Percentiles rank a stretch among this genome's conserved stretches.
Conservation (phyloP, 2,113 vertebrate genomes). For the Podarcis muralis region DNA sequence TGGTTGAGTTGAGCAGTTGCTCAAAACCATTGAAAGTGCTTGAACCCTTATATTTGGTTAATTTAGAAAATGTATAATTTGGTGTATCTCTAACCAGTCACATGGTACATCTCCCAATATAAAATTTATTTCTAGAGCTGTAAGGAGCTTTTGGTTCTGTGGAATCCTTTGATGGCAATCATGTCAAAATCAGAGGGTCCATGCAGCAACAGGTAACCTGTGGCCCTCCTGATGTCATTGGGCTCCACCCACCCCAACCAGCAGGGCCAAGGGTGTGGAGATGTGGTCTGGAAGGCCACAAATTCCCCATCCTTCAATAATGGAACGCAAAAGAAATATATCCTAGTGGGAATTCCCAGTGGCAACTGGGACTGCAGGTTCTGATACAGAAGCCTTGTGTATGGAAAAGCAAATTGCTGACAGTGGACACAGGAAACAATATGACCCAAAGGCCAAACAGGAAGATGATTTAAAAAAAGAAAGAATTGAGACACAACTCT, state of each 20-base stretch:
- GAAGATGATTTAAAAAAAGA: not conserved
- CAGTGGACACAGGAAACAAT: not conserved
- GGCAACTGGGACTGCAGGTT: not conserved
- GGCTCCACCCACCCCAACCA: not conserved
- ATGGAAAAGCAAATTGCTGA: not conserved
- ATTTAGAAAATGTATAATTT: no score
- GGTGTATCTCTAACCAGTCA: no score
- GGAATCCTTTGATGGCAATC: not conserved
- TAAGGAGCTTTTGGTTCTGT: no score
- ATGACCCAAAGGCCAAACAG: not conserved
- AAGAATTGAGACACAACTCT: no score
- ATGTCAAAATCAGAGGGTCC: not conserved
- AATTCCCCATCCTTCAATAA: not conserved
- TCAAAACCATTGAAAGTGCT: no score
- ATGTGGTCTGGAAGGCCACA: not conserved
- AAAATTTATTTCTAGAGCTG: no score
- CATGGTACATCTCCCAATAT: no score
- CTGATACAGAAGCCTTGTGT: not conserved
- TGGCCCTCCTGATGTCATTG: no score
- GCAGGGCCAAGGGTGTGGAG: not conserved
- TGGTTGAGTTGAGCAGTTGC: no score
- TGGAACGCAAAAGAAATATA: not conserved
- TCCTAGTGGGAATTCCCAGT: not conserved
- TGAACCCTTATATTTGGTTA: no score
- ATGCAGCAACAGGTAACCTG: not conserved